phyloP scores from a whole-genome alignment of 2,797 vertebrate genomes.

The Melanitta fusca region DNA sequence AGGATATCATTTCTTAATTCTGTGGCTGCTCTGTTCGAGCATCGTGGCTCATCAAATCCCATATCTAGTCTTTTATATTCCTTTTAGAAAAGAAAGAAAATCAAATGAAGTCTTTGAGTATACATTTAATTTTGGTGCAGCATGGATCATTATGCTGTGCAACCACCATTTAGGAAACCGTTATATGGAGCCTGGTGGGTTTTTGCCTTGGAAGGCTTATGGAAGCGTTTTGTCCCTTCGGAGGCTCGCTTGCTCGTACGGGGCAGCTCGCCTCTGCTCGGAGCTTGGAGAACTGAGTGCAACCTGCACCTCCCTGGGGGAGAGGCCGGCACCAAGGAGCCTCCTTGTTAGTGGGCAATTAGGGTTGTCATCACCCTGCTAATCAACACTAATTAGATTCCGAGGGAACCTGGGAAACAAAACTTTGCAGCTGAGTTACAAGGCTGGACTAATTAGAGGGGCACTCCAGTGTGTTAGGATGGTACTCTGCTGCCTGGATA shows the following conservation, averaged over 20 bases:
- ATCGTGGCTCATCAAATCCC: neutral
- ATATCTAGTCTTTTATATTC: neutral
- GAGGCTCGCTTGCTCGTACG: rapidly evolving
- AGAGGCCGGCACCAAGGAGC: rapidly evolving
- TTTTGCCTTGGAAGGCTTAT: neutral
- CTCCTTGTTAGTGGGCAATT: neutral
- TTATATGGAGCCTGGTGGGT: neutral
- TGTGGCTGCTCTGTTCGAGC: neutral
- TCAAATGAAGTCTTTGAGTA: neutral
- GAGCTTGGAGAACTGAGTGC: neutral
- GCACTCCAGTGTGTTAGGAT: neutral
- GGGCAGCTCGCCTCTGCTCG: neutral
- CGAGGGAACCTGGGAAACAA: neutral
- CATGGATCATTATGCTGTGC: neutral
- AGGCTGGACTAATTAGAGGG: neutral
- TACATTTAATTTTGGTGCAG: neutral
- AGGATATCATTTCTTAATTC: neutral
- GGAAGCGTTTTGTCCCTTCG: neutral
- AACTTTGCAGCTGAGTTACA: neutral
- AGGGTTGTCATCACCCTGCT: too few species aligned
- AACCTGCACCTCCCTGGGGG: neutral
- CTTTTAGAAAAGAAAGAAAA: neutral
- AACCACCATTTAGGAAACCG: neutral
- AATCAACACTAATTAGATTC: neutral
- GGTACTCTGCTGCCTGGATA: neutral